A percentile compares a stretch with the other conserved stretches of the same genome.
Conservation (phyloP, 2,113 vertebrate genomes). For the Sander vitreus region DNA sequence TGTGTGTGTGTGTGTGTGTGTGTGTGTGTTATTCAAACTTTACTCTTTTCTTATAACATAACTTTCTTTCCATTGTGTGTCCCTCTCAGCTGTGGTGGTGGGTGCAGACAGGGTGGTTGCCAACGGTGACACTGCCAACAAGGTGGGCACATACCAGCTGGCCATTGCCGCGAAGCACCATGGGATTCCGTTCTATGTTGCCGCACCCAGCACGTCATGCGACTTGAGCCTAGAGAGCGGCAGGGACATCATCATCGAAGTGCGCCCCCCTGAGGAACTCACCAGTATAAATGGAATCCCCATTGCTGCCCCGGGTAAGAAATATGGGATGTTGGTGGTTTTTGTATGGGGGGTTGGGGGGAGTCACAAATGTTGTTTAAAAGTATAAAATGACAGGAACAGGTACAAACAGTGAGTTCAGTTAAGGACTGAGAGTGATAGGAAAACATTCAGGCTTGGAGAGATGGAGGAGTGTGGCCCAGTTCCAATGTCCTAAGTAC, state of each 20-base stretch:
- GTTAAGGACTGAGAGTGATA: not conserved
- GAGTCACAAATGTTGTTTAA: not conserved
- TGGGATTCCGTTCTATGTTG: constrained; percentile 92
- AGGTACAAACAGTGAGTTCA: not conserved
- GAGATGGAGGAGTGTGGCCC: constrained; percentile 25
- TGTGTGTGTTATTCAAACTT: constrained; percentile 52
- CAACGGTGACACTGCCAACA: constrained; percentile 93
- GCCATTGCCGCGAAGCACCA: constrained; percentile 89
- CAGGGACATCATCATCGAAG: constrained; percentile 88
- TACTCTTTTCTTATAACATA: not conserved
- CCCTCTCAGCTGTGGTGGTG: constrained; percentile 88
- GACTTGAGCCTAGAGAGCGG: constrained; percentile 88
- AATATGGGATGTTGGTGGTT: not conserved
- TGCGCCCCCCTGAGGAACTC: constrained; percentile 88
- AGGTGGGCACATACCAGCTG: constrained; percentile 93
- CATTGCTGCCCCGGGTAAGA: constrained; percentile 88
- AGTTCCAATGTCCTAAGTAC: constrained; percentile 4
- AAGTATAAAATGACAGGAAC: not conserved
- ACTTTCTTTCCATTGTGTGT: not conserved
- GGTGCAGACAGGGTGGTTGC: constrained; percentile 92
- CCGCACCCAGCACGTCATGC: constrained; percentile 91
- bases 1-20: constrained; percentile 67
- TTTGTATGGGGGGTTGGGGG: not conserved
- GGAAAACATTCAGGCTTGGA: not conserved
- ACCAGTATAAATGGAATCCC: constrained; percentile 87